Percentiles rank a stretch among this genome's conserved stretches.
phyloP scores from a whole-genome alignment of 1,140 invertebrate species.

The Trissolcus basalis region DNA sequence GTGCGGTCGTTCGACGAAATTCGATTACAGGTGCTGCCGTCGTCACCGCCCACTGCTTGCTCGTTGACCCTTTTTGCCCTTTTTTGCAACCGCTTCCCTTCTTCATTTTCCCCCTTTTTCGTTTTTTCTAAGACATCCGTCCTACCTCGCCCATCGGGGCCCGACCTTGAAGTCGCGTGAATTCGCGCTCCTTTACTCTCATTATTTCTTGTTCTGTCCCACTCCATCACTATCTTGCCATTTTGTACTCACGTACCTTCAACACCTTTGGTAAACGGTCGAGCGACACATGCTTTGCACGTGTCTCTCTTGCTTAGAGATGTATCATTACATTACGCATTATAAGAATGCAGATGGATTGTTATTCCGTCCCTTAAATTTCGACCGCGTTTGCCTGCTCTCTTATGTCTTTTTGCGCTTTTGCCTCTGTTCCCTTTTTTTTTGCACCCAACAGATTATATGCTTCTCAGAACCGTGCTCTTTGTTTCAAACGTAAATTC shows the following conservation, averaged over 20 bases:
- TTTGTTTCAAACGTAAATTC: constrained; percentile 30
- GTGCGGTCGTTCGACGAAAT: constrained; percentile 53
- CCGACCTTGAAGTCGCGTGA: constrained; percentile 22
- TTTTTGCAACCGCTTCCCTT: background rate
- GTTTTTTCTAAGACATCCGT: constrained; percentile 14
- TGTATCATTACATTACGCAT: constrained; percentile 28
- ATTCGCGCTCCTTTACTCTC: constrained; percentile 25
- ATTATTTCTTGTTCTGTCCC: constrained; percentile 34
- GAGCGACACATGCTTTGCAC: constrained; percentile 48
- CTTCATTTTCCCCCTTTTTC: constrained; percentile 12
- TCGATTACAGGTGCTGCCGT: constrained; percentile 58
- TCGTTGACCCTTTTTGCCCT: background rate
- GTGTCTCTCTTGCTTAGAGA: constrained; percentile 39
- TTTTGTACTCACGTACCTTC: constrained; percentile 42
- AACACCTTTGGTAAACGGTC: constrained; percentile 46
- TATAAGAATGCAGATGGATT: constrained; percentile 42
- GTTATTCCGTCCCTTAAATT: constrained; percentile 32
- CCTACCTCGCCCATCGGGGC: constrained; percentile 13
- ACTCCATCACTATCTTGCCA: constrained; percentile 3
- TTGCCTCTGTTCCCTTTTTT: constrained; percentile 16
- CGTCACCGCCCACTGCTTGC: constrained; percentile 45
- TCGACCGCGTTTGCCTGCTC: constrained; percentile 22
- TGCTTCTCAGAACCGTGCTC: constrained; percentile 26
- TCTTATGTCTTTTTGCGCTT: constrained; percentile 6
- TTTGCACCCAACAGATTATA: constrained; percentile 19